Conservation (phyloP, 64 coral and sea anemone genomes). For the Orbicella faveolata region DNA sequence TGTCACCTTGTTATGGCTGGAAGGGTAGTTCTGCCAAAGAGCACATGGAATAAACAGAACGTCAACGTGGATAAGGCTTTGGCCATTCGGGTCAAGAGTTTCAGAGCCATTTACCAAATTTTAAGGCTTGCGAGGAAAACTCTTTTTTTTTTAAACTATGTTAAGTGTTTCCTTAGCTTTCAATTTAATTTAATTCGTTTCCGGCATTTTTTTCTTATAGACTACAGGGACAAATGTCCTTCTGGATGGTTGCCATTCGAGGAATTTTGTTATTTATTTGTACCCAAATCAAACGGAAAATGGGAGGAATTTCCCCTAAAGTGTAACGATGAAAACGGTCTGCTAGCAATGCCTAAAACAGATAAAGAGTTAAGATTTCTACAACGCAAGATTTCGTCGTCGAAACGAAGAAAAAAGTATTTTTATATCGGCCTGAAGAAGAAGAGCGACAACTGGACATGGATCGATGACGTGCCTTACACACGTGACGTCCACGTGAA, state of each 20-base stretch:
- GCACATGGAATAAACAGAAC: no score
- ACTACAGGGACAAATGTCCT: conserved; percentile 57
- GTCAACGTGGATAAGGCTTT: no score
- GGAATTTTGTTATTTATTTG: conserved; percentile 73
- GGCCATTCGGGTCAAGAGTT: no score
- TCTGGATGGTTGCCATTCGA: conserved; percentile 43
- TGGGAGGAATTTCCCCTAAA: conserved; percentile 60
- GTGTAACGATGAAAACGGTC: conserved; percentile 52
- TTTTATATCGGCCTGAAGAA: conserved; percentile 70
- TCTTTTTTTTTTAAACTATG: no score
- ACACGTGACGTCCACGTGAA: conserved; percentile 17
- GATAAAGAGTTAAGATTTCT: conserved; percentile 62
- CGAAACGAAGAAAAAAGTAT: conserved; percentile 4
- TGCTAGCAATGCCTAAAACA: conserved; percentile 79
- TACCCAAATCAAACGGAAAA: conserved; percentile 18
- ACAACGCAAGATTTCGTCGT: conserved; percentile 29
- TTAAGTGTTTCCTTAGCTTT: neutral
- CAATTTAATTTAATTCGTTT: neutral
- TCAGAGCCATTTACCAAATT: no score
- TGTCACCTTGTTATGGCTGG: no score
- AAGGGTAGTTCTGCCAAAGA: no score
- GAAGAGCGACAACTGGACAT: conserved; percentile 47
- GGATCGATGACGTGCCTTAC: conserved; percentile 64
- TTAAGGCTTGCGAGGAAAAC: neutral
- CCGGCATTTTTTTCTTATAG: conserved; percentile 11